Percentiles rank a stretch among this genome's conserved stretches.
Evolutionary conservation across 2,888 invertebrate species (phyloP).

Genomic region (Caenorhabditis sinica): DNA sequence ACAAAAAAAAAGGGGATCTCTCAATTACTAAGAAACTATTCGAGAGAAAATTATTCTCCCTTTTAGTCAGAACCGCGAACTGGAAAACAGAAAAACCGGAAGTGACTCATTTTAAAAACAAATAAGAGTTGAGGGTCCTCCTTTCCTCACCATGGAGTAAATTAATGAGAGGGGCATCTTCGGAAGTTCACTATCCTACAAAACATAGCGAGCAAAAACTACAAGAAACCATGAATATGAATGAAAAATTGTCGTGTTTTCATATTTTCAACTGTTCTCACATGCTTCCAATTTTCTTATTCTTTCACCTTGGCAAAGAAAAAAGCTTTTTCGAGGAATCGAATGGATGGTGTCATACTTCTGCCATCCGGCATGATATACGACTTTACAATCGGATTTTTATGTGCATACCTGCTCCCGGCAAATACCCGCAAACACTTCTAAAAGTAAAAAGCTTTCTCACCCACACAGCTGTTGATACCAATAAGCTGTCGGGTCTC

Average conservation of each 20-base stretch:
- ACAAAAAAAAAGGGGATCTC: no score
- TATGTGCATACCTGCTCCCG: conserved; percentile 42
- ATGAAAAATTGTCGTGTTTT: conserved; percentile 14
- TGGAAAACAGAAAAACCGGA: neutral
- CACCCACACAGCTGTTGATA: conserved; percentile 40
- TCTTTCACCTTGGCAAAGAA: neutral
- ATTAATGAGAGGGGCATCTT: neutral
- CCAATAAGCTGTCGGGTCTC: conserved; percentile 13
- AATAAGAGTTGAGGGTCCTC: neutral
- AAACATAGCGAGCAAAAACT: no score
- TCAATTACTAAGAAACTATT: no score
- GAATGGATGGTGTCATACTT: conserved; percentile 18
- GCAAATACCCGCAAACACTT: conserved; percentile 44
- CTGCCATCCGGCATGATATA: conserved; percentile 48
- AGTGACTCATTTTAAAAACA: conserved; percentile 10
- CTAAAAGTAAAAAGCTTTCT: conserved; percentile 34
- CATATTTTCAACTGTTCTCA: neutral
- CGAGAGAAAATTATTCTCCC: no score
- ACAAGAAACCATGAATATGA: conserved; percentile 14
- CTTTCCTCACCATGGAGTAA: neutral
- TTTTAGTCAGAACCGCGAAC: neutral
- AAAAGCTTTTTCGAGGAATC: neutral
- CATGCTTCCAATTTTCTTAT: conserved; percentile 5
- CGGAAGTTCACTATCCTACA: neutral
- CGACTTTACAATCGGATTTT: conserved; percentile 59